Conservation (phyloP, 2,113 vertebrate species). For the Acanthisitta chloris region DNA sequence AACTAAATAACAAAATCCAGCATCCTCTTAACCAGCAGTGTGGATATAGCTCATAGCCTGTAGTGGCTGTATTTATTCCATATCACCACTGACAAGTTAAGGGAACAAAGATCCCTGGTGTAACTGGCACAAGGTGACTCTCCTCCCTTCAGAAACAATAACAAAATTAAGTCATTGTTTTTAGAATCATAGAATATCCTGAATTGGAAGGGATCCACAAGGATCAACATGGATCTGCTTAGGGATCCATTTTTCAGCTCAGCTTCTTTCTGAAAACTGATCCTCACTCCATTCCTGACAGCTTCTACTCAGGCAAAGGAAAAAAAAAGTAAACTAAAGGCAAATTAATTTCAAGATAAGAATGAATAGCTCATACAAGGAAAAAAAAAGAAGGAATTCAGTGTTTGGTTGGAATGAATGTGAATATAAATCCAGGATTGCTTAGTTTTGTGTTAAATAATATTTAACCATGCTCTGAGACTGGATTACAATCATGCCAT, state of each 20-base stretch:
- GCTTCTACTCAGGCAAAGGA: not conserved
- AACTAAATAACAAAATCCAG: not conserved
- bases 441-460: not conserved
- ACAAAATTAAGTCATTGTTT: not conserved
- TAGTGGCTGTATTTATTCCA: not conserved
- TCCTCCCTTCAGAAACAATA: not conserved
- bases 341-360: not conserved
- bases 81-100: not conserved
- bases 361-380: not conserved
- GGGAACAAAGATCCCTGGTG: not conserved
- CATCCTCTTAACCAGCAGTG: not conserved
- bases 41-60: not conserved
- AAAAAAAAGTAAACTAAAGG: not conserved
- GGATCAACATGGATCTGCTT: not conserved
- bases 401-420: not conserved
- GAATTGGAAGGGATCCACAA: accelerated
- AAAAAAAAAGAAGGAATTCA: not conserved
- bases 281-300: not conserved
- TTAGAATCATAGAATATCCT: not conserved
- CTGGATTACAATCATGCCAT: not conserved
- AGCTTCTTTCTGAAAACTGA: not conserved
- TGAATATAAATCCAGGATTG: not conserved
- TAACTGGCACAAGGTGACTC: not conserved
- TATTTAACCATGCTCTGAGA: not conserved
- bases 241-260: not conserved